phyloP scores from a whole-genome alignment of 2,113 vertebrate species.

The Heloderma charlesbogerti region DNA sequence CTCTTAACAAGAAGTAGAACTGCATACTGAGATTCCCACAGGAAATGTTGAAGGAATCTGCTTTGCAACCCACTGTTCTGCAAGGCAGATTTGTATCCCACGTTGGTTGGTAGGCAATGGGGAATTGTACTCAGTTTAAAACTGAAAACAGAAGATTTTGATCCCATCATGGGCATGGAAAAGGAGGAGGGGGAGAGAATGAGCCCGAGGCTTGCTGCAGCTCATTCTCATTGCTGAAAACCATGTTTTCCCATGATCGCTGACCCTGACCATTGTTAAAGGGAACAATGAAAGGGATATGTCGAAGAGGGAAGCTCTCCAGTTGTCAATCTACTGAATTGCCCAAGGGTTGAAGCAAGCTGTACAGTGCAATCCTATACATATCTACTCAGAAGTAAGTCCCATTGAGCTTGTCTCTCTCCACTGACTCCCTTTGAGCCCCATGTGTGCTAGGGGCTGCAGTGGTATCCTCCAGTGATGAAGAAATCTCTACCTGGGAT shows the following conservation, averaged over 20 bases:
- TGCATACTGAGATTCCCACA: background rate
- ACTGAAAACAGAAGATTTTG: background rate
- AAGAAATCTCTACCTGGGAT: no score
- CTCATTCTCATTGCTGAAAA: background rate
- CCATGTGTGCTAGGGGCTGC: no score
- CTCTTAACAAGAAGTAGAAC: background rate
- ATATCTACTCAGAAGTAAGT: no score
- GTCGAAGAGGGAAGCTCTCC: background rate
- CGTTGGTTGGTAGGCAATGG: background rate
- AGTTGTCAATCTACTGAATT: background rate
- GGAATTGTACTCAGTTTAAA: background rate
- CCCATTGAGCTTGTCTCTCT: no score
- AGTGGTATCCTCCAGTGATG: no score
- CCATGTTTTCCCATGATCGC: background rate
- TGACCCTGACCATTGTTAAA: background rate
- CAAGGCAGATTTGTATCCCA: background rate
- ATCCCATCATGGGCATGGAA: background rate
- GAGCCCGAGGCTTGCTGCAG: background rate
- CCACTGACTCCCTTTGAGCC: no score
- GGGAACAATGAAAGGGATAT: background rate
- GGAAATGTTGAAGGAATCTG: background rate
- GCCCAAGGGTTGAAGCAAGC: background rate
- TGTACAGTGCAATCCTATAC: no score
- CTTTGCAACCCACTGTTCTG: background rate
- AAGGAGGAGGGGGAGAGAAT: background rate